These are phyloP conservation scores for Nematostella vectensis DNA, from an alignment of 92 coral and sea anemone genomes.

Conservation along the genomic window DNA sequence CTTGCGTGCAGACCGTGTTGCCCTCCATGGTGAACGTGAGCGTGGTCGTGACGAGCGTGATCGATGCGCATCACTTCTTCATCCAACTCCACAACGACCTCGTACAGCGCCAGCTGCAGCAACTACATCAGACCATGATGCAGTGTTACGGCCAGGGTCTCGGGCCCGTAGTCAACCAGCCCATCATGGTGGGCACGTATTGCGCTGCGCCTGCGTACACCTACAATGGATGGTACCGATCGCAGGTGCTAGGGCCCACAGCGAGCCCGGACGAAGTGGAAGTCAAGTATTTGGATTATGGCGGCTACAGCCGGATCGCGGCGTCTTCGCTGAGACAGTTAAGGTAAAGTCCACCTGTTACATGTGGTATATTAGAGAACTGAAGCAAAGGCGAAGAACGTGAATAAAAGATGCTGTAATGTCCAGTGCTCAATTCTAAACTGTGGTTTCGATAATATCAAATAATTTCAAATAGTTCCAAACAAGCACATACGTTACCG, in stretches of 20 bases:
- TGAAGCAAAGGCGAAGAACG: no score
- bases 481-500: no score
- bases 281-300: conserved; percentile 88
- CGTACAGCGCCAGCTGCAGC: conserved; percentile 63
- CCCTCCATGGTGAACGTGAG: conserved; percentile 70
- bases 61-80: conserved; percentile 84
- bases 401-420: no score
- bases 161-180: conserved; percentile 60
- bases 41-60: conserved; percentile 84
- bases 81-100: conserved; percentile 75
- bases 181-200: conserved; percentile 74
- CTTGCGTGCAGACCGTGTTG: conserved; percentile 59
- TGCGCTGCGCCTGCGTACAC: conserved; percentile 87
- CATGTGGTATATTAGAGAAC: no score
- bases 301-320: conserved; percentile 74
- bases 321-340: conserved; percentile 71
- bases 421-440: no score
- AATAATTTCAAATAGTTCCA: no score
- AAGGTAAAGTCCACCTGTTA: conserved; percentile 57
- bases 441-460: no score
- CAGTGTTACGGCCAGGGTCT: conserved; percentile 83
- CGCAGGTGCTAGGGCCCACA: conserved; percentile 80
- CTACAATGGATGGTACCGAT: conserved; percentile 89
- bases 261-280: conserved; percentile 86
- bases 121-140: conserved; percentile 90